Percentiles rank a stretch among this genome's conserved stretches.
Evolutionary conservation across 2,888 invertebrate genomes (phyloP).

Genomic region (Tipula unca): DNA sequence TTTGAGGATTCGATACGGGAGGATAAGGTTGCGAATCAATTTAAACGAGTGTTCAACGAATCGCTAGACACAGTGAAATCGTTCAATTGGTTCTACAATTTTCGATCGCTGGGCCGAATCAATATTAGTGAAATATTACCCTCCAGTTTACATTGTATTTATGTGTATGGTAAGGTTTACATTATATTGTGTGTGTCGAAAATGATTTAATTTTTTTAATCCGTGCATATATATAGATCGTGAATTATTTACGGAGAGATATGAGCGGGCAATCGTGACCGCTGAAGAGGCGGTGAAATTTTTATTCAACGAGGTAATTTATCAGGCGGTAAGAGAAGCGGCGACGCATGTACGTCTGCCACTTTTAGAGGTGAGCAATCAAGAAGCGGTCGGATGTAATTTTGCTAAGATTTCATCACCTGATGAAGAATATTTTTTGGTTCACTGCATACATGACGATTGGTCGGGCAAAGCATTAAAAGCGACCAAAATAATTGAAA

Average conservation of each 20-base stretch:
- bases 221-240: neutral
- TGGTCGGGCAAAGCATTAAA: neutral
- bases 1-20: neutral
- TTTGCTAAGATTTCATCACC: neutral
- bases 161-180: neutral
- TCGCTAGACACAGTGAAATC: neutral
- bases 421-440: neutral
- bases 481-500: neutral
- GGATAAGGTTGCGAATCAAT: neutral
- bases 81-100: neutral
- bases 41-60: neutral
- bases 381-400: neutral
- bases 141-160: neutral
- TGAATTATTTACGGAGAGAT: neutral
- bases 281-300: neutral
- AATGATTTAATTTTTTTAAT: neutral
- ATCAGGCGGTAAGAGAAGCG: neutral
- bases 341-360: neutral
- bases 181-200: neutral
- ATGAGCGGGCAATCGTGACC: neutral
- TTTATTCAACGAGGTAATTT: neutral
- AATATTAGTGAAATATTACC: neutral
- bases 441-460: neutral
- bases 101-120: neutral
- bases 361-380: neutral